These are phyloP conservation scores for Zaprionus gabonicus DNA, from an alignment of 1,140 invertebrate genomes.

Conservation along the genomic window DNA sequence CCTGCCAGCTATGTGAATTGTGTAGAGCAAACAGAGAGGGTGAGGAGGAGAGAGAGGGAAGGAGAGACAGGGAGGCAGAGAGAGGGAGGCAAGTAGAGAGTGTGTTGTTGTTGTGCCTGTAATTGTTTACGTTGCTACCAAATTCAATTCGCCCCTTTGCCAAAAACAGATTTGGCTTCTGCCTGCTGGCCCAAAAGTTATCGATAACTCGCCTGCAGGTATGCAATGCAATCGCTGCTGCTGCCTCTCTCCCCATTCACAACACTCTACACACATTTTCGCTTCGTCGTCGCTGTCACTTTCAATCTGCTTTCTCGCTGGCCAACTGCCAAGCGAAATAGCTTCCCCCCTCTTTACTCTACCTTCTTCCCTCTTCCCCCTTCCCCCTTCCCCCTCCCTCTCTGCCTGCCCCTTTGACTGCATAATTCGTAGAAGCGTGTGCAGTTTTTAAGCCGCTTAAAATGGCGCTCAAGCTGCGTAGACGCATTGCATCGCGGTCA, in stretches of 20 bases:
- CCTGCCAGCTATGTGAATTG: slow-evolving; percentile 5
- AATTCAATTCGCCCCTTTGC: slow-evolving; percentile 58
- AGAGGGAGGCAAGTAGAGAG: not conserved
- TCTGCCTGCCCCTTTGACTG: slow-evolving; percentile 57
- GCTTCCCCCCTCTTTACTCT: not conserved
- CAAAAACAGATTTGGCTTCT: slow-evolving; percentile 33
- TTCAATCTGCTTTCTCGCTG: slow-evolving; percentile 52
- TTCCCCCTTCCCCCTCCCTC: slow-evolving; percentile 17
- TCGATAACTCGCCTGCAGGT: slow-evolving; percentile 38
- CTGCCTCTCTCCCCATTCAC: not conserved
- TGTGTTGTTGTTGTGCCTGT: slow-evolving; percentile 34
- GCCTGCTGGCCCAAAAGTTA: slow-evolving; percentile 9
- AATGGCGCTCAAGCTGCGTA: slow-evolving; percentile 34
- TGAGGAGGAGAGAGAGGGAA: not conserved
- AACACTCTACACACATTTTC: slow-evolving; percentile 53
- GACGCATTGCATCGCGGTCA: slow-evolving; percentile 4
- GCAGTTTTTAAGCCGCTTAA: slow-evolving; percentile 64
- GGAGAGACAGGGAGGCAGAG: too few relatives aligned
- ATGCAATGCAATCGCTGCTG: slow-evolving; percentile 20
- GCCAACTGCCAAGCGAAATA: slow-evolving; percentile 36
- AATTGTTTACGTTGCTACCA: slow-evolving; percentile 52
- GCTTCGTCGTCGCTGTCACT: slow-evolving; percentile 51
- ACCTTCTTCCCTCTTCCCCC: not conserved
- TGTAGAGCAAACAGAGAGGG: not conserved
- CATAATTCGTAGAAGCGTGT: slow-evolving; percentile 52